Evolutionary conservation across 2,888 invertebrate species (phyloP).

Genomic region (Carpatolechia fugitivella): DNA sequence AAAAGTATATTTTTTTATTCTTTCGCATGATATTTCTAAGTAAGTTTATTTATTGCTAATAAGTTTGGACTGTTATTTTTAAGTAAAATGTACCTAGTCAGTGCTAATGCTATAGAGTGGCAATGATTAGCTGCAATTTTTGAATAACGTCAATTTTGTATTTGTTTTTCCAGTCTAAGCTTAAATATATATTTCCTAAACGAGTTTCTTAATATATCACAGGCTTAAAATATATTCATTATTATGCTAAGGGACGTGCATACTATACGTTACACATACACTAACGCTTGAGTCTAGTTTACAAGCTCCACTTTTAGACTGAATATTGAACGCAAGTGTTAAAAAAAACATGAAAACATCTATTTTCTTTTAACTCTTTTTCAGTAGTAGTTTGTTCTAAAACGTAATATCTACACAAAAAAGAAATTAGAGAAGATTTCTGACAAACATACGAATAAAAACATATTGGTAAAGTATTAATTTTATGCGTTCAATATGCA

Average conservation of each 20-base stretch:
- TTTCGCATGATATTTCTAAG: neutral
- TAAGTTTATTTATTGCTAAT: neutral
- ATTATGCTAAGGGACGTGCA: conserved; percentile 75
- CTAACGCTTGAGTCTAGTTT: conserved; percentile 31
- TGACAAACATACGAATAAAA: neutral
- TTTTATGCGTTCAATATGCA: neutral
- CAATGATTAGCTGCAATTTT: conserved; percentile 2
- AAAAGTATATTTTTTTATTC: neutral
- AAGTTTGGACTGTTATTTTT: neutral
- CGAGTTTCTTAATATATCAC: conserved; percentile 74
- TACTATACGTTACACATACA: conserved; percentile 70
- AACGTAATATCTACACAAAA: too few relatives aligned
- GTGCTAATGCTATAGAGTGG: neutral
- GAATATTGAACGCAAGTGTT: too few relatives aligned
- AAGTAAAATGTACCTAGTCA: neutral
- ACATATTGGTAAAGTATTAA: neutral
- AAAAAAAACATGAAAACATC: too few relatives aligned
- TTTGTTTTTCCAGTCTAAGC: conserved; percentile 45
- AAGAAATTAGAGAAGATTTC: neutral
- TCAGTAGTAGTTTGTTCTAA: too few relatives aligned
- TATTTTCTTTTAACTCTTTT: too few relatives aligned
- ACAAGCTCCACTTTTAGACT: too few relatives aligned
- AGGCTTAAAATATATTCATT: conserved; percentile 76
- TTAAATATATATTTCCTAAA: conserved; percentile 65
- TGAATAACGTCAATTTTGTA: neutral